Percentiles rank a stretch among this genome's conserved stretches.
Evolutionary conservation across 2,888 invertebrate species (phyloP).

Genomic region (Iphiclides podalirius): DNA sequence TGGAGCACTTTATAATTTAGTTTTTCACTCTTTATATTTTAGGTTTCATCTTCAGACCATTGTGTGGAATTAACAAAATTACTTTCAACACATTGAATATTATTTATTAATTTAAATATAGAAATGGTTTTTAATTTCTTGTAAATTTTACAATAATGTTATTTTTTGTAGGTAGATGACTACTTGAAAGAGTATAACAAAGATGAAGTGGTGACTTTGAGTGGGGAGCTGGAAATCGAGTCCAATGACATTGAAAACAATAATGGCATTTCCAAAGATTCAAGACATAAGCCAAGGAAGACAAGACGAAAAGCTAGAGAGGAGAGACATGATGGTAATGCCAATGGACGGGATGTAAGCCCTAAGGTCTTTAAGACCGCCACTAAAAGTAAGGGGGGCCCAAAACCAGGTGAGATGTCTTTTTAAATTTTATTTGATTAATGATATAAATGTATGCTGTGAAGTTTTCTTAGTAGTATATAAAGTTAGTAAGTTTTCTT

Average conservation of each 20-base stretch:
- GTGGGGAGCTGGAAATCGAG: constrained; percentile 75
- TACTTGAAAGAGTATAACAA: constrained; percentile 75
- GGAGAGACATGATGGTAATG: constrained; percentile 57
- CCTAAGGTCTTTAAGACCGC: constrained; percentile 71
- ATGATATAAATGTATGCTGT: background rate
- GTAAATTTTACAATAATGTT: too few relatives aligned
- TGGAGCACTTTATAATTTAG: too few relatives aligned
- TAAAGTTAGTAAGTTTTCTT: too few relatives aligned
- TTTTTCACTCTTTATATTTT: too few relatives aligned
- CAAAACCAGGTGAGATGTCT: constrained; percentile 56
- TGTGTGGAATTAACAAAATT: too few relatives aligned
- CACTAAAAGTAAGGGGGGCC: constrained; percentile 49
- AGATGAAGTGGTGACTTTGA: constrained; percentile 71
- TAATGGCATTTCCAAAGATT: constrained; percentile 59
- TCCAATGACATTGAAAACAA: constrained; percentile 71
- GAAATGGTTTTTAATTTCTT: too few relatives aligned
- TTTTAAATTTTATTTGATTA: too few relatives aligned
- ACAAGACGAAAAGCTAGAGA: constrained; percentile 66
- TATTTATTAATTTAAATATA: too few relatives aligned
- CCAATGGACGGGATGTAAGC: constrained; percentile 66
- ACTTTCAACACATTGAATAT: too few relatives aligned
- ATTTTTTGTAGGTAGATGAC: constrained; percentile 67
- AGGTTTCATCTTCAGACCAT: too few relatives aligned
- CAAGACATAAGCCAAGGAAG: constrained; percentile 65
- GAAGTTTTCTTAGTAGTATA: too few relatives aligned